Percentiles rank a stretch among this genome's conserved stretches.
phyloP scores from a whole-genome alignment of 2,113 vertebrate species.

The chimpanzee (Pan troglodytes) region NHGRI_mPanTro3-v2.1_pri NC_072409.2:1143001-1143500 shows the following conservation, averaged over 20 bases:
- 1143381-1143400: conserved; percentile 82
- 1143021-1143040: background rate
- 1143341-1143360: conserved; percentile 17
- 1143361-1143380: conserved; percentile 43
- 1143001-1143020: background rate
- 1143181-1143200: background rate
- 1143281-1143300: background rate
- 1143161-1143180: background rate
- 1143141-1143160: background rate
- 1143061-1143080: background rate
- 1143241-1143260: background rate
- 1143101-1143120: fast-evolving
- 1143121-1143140: fast-evolving
- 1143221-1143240: background rate
- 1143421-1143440: conserved; percentile 80
- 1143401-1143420: conserved; percentile 78
- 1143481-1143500: background rate
- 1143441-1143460: conserved; percentile 82
- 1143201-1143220: background rate
- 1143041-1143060: fast-evolving
- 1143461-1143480: conserved; percentile 79
- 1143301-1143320: conserved; percentile 49
- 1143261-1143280: background rate
- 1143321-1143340: conserved; percentile 41
- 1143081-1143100: background rate